Evolutionary conservation across 2,797 vertebrate genomes (phyloP).

Genomic region (Sandelia bainsii): DNA sequence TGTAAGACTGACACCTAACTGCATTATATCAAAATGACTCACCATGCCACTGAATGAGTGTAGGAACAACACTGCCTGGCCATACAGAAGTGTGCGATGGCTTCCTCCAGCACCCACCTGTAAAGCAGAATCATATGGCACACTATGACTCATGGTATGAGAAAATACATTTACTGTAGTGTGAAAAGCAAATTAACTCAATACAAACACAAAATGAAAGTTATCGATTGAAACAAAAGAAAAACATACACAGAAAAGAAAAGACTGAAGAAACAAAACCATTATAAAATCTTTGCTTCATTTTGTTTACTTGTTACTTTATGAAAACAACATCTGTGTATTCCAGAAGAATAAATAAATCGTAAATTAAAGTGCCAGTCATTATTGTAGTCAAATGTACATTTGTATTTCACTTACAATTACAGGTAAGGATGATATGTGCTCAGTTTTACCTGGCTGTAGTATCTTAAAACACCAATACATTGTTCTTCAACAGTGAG

Average conservation of each 20-base stretch:
- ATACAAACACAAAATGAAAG: neutral
- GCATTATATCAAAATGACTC: constrained; percentile 33
- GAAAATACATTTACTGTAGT: neutral
- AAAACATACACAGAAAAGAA: neutral
- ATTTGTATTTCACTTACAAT: neutral
- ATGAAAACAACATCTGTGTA: constrained; percentile 7
- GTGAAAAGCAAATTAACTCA: neutral
- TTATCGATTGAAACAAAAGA: neutral
- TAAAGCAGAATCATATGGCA: constrained; percentile 5
- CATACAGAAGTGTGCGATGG: constrained; percentile 93
- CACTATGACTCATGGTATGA: neutral
- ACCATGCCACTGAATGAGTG: constrained; percentile 96
- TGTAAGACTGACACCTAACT: neutral
- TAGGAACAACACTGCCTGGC: constrained; percentile 92
- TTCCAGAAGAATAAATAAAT: neutral
- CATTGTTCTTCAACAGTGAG: neutral
- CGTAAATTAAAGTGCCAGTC: neutral
- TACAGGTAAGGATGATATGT: neutral
- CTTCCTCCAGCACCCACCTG: constrained; percentile 89
- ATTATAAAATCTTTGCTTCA: neutral
- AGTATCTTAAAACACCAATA: neutral
- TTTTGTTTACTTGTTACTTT: neutral
- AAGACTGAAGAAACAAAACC: constrained; percentile 4
- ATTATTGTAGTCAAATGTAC: neutral
- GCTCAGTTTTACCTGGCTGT: neutral